Percentiles rank a stretch among this genome's conserved stretches.
Evolutionary conservation across 1,140 invertebrate genomes (phyloP).

Genomic region (Hyles vespertilio): DNA sequence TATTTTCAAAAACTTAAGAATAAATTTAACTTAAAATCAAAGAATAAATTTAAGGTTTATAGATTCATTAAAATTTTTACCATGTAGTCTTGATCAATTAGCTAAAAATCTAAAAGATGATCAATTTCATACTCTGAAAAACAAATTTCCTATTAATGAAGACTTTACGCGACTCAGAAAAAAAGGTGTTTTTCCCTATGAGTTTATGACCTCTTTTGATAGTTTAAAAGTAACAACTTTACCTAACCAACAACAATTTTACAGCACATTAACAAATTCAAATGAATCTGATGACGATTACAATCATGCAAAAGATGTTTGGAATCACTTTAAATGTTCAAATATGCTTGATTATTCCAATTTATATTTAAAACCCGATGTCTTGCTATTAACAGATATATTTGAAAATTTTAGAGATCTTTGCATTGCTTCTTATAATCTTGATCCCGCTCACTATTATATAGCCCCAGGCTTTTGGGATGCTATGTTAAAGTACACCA

Average conservation of each 20-base stretch:
- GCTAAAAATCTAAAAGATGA: slow-evolving; percentile 14
- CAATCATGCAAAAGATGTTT: slow-evolving; percentile 52
- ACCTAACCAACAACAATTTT: slow-evolving; percentile 51
- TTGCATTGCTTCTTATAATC: slow-evolving; percentile 24
- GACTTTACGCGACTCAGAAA: background rate
- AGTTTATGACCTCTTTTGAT: background rate
- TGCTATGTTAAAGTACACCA: slow-evolving; percentile 37
- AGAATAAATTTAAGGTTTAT: slow-evolving; percentile 26
- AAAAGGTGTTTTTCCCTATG: slow-evolving; percentile 1
- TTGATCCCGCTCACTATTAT: slow-evolving; percentile 52
- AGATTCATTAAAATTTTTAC: slow-evolving; percentile 29
- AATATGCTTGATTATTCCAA: slow-evolving; percentile 60
- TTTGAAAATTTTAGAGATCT: slow-evolving; percentile 51
- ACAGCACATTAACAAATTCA: slow-evolving; percentile 39
- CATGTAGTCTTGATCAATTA: slow-evolving; percentile 22
- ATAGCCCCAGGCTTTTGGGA: slow-evolving; percentile 61
- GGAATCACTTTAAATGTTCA: slow-evolving; percentile 46
- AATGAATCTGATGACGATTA: slow-evolving; percentile 49
- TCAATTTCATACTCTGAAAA: background rate
- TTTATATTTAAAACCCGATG: slow-evolving; percentile 66
- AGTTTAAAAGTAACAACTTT: background rate
- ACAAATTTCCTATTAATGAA: background rate
- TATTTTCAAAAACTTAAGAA: slow-evolving; percentile 28
- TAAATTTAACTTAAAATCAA: slow-evolving; percentile 14
- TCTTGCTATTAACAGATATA: slow-evolving; percentile 52